These are phyloP conservation scores for Heteromyza rotundicornis DNA, from an alignment of 2,888 invertebrate genomes.

Conservation along the genomic window DNA sequence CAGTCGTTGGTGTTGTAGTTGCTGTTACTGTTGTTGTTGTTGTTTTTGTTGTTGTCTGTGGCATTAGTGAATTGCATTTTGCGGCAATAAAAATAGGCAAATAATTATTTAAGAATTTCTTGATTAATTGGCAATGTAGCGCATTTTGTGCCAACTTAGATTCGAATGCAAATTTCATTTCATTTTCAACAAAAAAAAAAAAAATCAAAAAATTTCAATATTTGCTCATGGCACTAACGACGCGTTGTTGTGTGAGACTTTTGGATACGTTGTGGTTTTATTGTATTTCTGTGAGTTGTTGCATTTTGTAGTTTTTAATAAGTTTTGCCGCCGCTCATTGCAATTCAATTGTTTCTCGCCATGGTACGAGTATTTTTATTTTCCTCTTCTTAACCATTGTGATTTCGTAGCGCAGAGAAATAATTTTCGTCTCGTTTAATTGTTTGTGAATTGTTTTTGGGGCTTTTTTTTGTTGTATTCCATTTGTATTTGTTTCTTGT, in stretches of 20 bases:
- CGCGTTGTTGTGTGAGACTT: neutral
- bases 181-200: neutral
- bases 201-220: neutral
- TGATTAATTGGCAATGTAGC: constrained; percentile 55
- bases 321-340: constrained; percentile 19
- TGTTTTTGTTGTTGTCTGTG: constrained; percentile 21
- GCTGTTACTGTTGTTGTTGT: constrained; percentile 29
- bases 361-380: constrained; percentile 14
- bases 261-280: neutral
- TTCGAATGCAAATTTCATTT: neutral
- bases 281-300: neutral
- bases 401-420: neutral
- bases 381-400: neutral
- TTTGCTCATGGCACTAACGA: neutral
- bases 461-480: neutral
- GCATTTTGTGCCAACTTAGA: constrained; percentile 37
- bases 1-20: constrained; percentile 25
- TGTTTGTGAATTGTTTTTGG: neutral
- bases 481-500: too few species aligned
- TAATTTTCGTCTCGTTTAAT: neutral
- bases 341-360: constrained; percentile 30
- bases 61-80: constrained; percentile 7
- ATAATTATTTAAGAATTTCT: constrained; percentile 61
- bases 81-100: constrained; percentile 56
- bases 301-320: neutral